Evolutionary conservation across 2,797 vertebrate species (phyloP), one percentile per base, ranked within the genome.

Genomic region (Halcyon leucocephala): DNA sequence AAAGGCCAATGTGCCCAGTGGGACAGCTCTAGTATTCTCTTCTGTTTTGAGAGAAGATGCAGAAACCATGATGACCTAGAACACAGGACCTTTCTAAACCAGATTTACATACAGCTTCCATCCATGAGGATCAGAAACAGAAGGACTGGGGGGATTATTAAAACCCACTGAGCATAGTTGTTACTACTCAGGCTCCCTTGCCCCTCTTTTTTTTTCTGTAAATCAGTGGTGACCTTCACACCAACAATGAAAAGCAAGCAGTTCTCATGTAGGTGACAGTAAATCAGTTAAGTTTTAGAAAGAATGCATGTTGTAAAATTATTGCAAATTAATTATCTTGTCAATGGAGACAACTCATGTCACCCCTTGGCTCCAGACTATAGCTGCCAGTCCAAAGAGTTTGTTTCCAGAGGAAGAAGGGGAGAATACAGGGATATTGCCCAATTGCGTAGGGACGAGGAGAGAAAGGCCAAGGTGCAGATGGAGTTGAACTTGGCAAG

Each of bases 1-100:
- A 80, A 86, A 90, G 28, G 25, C 10, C 60, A 84, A 4, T 0
- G 0, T 39, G 29, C 9, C 61, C 28, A 18, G 6, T 64, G 41
- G 31, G 13, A 82, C 21, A 90, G 57, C 28, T 79, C 79, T 39
- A 61, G 48, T 83, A 49, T 25, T 60, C 31, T 72, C 20, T 10
- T 92, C 39, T 79, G 3, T 71, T 48, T 60, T 48, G 18, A 73
- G 35, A 71, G 39, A 84, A 86, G 58, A 64, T 31, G 26, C 33
- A 71, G 70, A 69, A 86, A 51, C 11, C 7, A 26, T 29, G 29
- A 85, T 9, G 26, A 31, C 7, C 51, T 82, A 51, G 66, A 84
- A 66, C 42, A 84, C 14, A 51, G 12, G 19, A 78, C n/a, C 9
- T 39, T 81, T 83, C 57, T 52, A 87, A 77, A 64, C 18, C 29